Base-by-base conservation (phyloP, 2,888 invertebrate species). In the Lithophane leautieri region DNA sequence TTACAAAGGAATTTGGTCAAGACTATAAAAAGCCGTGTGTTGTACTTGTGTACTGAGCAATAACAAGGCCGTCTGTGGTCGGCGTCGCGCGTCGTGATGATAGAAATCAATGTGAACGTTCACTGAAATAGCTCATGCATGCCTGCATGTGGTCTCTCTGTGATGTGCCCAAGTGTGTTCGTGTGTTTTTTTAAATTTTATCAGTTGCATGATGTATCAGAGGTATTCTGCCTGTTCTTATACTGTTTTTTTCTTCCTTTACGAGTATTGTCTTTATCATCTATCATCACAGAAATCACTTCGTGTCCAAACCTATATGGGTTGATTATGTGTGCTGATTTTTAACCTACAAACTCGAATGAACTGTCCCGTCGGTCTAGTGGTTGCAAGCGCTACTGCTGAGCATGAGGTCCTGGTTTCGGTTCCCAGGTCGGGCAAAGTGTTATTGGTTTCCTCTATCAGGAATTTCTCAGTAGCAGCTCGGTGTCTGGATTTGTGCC, bases 1-100 rank as follows among this genome's bases (percentile, higher is more conserved):
- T 69, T 56, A 60, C 81, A 76, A 69, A 76, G 62, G 66, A 70
- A 70, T 76, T 71, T 56, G 54, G 70, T 54, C 65, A 76, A 52
- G 56, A 73, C 28, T 80, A 65, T 69, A 58, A 42, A 72, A 44
- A 63, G 22, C 8, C 8, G 14, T 47, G 28, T 44, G 12, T 58
- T 73, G 22, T 56, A 9, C 22, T 74, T 79, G 52, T 58, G 58
- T 60, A 63, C n/a, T 71, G 70, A 56, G 40, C 40, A 28, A 62
- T 77, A 25, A 19, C 54, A 54, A 62, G 28, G 40, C n/a, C n/a
- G 16, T 19, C 1, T 54, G 47, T 14, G 40, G 52, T 52, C 34
- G 34, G 22, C 34, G 19, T 42, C 25, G 12, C 62, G 22, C 34
- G 19, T 42, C 25, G 12, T 70, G 34, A 42, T 28, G 28, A 25